phyloP scores from a whole-genome alignment of 2,888 invertebrate genomes.

The Nemurella pictetii region DNA sequence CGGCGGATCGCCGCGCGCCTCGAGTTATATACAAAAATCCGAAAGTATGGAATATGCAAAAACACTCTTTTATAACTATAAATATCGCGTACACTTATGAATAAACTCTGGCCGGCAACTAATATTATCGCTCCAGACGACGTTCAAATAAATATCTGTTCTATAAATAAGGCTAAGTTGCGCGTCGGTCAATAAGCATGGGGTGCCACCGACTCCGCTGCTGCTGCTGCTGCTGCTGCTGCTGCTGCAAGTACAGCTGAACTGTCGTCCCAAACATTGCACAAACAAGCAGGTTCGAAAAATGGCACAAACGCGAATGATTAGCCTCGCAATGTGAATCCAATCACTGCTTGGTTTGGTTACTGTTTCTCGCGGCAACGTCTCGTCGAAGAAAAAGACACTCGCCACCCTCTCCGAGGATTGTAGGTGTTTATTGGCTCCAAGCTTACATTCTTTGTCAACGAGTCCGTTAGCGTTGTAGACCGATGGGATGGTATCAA shows the following conservation, averaged over 20 bases:
- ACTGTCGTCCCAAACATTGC: background rate
- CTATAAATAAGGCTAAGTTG: background rate
- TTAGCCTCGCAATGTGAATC: too few relatives aligned
- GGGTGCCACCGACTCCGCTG: background rate
- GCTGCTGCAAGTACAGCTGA: background rate
- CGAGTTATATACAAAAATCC: background rate
- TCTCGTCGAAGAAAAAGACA: too few relatives aligned
- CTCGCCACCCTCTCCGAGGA: too few relatives aligned
- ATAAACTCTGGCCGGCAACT: background rate
- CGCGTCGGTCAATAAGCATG: background rate
- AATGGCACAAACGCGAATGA: background rate
- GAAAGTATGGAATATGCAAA: background rate
- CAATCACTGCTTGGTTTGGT: too few relatives aligned
- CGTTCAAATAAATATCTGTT: slow-evolving; percentile 12
- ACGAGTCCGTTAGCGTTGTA: too few relatives aligned
- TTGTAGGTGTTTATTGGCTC: too few relatives aligned
- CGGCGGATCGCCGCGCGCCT: background rate
- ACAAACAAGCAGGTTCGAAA: background rate
- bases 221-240: too few relatives aligned
- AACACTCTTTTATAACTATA: background rate
- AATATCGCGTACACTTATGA: background rate
- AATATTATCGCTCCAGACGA: slow-evolving; percentile 9
- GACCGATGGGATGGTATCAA: too few relatives aligned
- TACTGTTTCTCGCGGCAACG: too few relatives aligned
- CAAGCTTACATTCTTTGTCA: too few relatives aligned